A percentile compares a stretch with the other conserved stretches of the same genome.
Evolutionary conservation across 1,140 invertebrate genomes (phyloP).

Genomic region (Diabrotica undecimpunctata): DNA sequence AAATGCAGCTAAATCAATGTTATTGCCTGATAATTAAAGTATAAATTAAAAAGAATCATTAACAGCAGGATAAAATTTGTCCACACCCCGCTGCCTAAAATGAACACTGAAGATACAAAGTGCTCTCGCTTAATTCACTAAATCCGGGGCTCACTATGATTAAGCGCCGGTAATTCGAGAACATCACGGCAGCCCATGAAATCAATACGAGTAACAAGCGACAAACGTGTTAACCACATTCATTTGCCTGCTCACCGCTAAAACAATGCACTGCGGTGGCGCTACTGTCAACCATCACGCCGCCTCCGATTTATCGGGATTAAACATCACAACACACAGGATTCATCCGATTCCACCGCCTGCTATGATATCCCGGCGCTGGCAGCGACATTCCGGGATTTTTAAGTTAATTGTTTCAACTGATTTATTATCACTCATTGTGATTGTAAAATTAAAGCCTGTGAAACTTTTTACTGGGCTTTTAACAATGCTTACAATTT

Average conservation of each 20-base stretch:
- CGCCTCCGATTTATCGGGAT: conserved; percentile 19
- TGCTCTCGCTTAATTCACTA: conserved; percentile 10
- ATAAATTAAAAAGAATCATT: no score
- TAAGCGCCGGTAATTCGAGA: conserved; percentile 41
- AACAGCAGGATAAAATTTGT: no score
- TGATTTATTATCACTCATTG: not conserved
- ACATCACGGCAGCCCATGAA: conserved; percentile 41
- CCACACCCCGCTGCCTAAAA: not conserved
- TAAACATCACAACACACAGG: conserved; percentile 22
- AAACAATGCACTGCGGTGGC: conserved; percentile 45
- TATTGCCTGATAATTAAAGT: no score
- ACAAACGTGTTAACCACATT: conserved; percentile 47
- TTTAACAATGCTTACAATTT: no score
- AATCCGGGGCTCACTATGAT: conserved; percentile 38
- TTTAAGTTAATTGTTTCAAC: not conserved
- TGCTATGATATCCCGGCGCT: conserved; percentile 1
- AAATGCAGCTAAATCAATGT: no score
- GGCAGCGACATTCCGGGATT: not conserved
- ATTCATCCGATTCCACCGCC: conserved; percentile 16
- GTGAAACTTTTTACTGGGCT: no score
- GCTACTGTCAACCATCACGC: conserved; percentile 31
- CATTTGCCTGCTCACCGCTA: conserved; percentile 46
- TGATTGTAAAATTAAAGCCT: not conserved
- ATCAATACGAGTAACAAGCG: conserved; percentile 44
- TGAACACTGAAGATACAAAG: not conserved